Percentiles rank a stretch among this genome's conserved stretches.
These are phyloP conservation scores for Salpingus planirostris DNA, from an alignment of 2,888 invertebrate species.

Conservation along the genomic window DNA sequence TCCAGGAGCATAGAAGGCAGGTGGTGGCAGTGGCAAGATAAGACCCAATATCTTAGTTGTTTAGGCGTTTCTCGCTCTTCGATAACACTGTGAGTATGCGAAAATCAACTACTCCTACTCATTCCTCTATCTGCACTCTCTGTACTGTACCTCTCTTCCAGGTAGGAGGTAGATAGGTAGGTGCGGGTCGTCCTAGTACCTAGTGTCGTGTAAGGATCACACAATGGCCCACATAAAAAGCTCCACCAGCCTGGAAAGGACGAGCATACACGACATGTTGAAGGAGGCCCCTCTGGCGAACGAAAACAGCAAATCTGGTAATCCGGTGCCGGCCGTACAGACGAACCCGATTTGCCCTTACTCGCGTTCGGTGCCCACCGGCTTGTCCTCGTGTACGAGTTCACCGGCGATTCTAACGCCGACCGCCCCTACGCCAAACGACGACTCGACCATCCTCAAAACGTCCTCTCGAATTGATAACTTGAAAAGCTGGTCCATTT, in stretches of 20 bases:
- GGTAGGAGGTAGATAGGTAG: no score
- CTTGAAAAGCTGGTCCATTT: constrained; percentile 93
- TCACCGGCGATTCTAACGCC: constrained; percentile 45
- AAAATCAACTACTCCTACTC: constrained; percentile 1
- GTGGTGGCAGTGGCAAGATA: no score
- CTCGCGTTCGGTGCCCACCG: constrained; percentile 62
- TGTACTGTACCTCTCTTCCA: no score
- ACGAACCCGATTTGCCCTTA: constrained; percentile 56
- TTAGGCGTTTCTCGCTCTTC: no score
- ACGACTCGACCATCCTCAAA: constrained; percentile 54
- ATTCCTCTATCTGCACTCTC: no score
- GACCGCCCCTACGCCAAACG: constrained; percentile 44
- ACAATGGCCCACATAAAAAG: constrained; percentile 37
- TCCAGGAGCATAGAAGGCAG: no score
- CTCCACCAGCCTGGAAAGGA: constrained; percentile 45
- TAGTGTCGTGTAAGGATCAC: no score
- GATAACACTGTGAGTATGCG: no score
- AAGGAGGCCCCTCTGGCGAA: constrained; percentile 74
- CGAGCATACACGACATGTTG: constrained; percentile 76
- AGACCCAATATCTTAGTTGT: no score
- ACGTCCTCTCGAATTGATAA: constrained; percentile 80
- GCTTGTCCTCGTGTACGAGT: constrained; percentile 41
- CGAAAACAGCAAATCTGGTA: constrained; percentile 66
- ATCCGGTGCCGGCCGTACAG: constrained; percentile 66
- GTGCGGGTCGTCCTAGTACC: no score